Evolutionary conservation across 2,113 vertebrate genomes (phyloP).

Genomic region (Chaenocephalus aceratus): DNA sequence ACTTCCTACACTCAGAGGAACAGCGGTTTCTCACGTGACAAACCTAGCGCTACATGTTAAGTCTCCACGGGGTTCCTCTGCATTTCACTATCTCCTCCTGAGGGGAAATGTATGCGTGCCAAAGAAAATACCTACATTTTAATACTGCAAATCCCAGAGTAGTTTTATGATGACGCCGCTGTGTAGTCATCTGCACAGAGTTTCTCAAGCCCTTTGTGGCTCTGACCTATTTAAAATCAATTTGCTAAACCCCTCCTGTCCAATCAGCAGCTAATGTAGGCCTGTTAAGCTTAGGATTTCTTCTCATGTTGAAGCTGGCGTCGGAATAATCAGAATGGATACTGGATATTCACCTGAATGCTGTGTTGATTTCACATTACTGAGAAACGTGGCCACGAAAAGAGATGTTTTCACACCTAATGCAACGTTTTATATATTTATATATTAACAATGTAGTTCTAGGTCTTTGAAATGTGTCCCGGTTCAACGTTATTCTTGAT

Average conservation of each 20-base stretch:
- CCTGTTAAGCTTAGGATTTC: background rate
- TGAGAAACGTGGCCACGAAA: too few species aligned
- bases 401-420: too few species aligned
- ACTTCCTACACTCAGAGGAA: constrained; percentile 54
- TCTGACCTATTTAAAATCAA: background rate
- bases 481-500: too few species aligned
- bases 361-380: too few species aligned
- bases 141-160: background rate
- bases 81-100: constrained; percentile 10
- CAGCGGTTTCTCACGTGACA: constrained; percentile 45
- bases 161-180: background rate
- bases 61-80: constrained; percentile 1
- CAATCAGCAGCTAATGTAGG: background rate
- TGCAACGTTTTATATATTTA: too few species aligned
- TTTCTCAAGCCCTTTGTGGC: background rate
- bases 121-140: background rate
- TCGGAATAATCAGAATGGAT: too few species aligned
- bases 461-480: too few species aligned
- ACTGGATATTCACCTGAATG: too few species aligned
- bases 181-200: background rate
- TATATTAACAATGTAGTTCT: too few species aligned
- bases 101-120: background rate
- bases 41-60: background rate
- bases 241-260: background rate
- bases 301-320: background rate